Evolutionary conservation across 2,888 invertebrate species (phyloP), one percentile per base, ranked within the genome.

Genomic region (Crossocerus cetratus): DNA sequence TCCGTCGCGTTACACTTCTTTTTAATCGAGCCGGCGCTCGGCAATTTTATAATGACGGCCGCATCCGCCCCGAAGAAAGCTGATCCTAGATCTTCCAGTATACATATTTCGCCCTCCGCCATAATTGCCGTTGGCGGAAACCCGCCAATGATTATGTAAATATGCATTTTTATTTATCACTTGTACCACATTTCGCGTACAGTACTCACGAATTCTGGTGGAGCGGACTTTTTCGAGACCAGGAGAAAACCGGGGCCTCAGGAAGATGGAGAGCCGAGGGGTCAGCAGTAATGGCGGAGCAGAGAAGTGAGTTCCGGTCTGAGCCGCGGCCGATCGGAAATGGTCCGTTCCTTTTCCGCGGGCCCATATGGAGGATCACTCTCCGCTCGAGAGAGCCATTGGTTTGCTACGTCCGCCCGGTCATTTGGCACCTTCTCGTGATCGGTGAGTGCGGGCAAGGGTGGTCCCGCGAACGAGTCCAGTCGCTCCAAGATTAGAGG

Each of bases 401-500:
- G 56, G 23, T 23, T 57, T 57, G n/a, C 13, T n/a, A 57, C 23
- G 56, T 57, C 23, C 23, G 56, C 14, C 59, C 42, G 55, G 55
- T 59, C 53, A 43, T 32, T 16, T 62, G 14, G 49, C 49, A 22
- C 32, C 32, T 32, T 32, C 32, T 32, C 32, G 11, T 32, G 32
- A 32, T 32, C 32, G 32, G 32, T 11, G 32, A 32, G 32, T 32
- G 32, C n/a, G n/a, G n/a, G 43, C 4, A 55, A 22, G 21, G 49
- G 16, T 58, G 55, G 22, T 60, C 66, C 55, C 60, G 49, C 32
- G 56, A 43, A 60, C 69, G 44, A 32, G 60, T 60, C 64, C 55
- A 43, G 42, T 54, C 77, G 70, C 72, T 73, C 74, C 21, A 81
- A 74, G 69, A 77, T 81, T 79, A 70, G 77, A 80, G 82, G 65